Conservation (phyloP, 2,113 vertebrate species). For the Clarias batrachus region DNA sequence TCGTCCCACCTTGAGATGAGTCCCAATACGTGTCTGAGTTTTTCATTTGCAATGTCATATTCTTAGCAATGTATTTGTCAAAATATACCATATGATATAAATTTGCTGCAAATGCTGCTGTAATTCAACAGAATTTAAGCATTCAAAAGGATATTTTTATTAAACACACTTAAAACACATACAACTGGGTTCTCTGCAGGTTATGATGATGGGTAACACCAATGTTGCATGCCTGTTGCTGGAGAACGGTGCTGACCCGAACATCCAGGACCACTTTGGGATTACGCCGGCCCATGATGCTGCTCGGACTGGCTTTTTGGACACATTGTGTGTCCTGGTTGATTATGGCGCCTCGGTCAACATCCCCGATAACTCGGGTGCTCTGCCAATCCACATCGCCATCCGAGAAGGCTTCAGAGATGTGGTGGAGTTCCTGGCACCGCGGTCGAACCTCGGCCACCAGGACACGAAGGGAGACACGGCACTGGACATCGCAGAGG, state of each 20-base stretch:
- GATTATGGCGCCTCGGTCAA: slow-evolving; percentile 82
- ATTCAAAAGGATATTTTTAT: neutral
- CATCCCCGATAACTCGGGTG: slow-evolving; percentile 70
- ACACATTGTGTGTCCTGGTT: slow-evolving; percentile 80
- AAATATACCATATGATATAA: neutral
- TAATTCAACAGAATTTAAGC: neutral
- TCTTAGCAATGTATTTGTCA: neutral
- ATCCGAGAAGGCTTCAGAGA: slow-evolving; percentile 75
- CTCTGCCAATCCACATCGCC: slow-evolving; percentile 83
- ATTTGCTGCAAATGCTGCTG: neutral
- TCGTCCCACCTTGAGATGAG: neutral
- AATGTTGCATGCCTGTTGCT: slow-evolving; percentile 77
- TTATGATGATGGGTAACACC: slow-evolving; percentile 89
- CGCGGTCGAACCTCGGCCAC: slow-evolving; percentile 76
- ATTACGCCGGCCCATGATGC: slow-evolving; percentile 82
- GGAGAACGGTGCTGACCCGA: slow-evolving; percentile 84
- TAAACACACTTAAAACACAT: neutral
- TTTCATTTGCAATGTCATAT: neutral
- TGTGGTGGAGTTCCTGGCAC: slow-evolving; percentile 78
- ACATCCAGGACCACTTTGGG: slow-evolving; percentile 80
- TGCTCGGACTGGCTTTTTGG: slow-evolving; percentile 83
- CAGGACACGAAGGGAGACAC: slow-evolving; percentile 74
- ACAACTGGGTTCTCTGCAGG: slow-evolving; percentile 63
- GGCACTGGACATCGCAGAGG: slow-evolving; percentile 75
- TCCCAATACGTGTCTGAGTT: neutral